Evolutionary conservation across 2,113 vertebrate species (phyloP).

Genomic region (Anseranas semipalmata): DNA sequence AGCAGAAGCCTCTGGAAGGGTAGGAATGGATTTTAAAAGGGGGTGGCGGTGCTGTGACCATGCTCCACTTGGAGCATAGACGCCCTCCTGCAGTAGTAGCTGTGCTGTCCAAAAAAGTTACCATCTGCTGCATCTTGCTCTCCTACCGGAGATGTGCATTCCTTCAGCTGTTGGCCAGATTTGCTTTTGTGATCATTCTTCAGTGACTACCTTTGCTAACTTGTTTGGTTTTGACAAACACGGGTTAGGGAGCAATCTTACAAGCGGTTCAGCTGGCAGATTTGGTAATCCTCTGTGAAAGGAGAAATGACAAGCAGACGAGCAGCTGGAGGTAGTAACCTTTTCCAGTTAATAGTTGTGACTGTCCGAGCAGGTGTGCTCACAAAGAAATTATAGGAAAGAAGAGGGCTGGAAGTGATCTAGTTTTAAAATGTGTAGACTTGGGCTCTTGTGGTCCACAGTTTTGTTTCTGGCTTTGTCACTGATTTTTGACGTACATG

Average conservation of each 20-base stretch:
- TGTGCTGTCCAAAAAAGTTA: background rate
- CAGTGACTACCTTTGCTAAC: background rate
- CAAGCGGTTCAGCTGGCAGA: rapidly evolving
- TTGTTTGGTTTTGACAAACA: rapidly evolving
- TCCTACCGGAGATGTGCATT: background rate
- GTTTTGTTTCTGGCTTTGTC: background rate
- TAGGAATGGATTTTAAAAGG: background rate
- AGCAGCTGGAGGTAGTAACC: background rate
- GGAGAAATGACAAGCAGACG: background rate
- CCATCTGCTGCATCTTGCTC: background rate
- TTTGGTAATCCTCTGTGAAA: background rate
- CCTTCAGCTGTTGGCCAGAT: background rate
- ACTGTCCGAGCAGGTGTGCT: background rate
- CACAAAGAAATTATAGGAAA: background rate
- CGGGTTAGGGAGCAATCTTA: background rate
- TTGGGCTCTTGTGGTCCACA: rapidly evolving
- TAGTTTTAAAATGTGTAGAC: background rate
- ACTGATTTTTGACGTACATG: background rate
- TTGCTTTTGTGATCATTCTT: rapidly evolving
- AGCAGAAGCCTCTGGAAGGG: background rate
- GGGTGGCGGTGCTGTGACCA: background rate
- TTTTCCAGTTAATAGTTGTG: background rate
- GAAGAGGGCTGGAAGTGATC: background rate
- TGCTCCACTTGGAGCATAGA: background rate
- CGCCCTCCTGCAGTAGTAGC: background rate